Base-by-base conservation (phyloP, 2,797 vertebrate genomes). In the Takifugu rubripes region DNA sequence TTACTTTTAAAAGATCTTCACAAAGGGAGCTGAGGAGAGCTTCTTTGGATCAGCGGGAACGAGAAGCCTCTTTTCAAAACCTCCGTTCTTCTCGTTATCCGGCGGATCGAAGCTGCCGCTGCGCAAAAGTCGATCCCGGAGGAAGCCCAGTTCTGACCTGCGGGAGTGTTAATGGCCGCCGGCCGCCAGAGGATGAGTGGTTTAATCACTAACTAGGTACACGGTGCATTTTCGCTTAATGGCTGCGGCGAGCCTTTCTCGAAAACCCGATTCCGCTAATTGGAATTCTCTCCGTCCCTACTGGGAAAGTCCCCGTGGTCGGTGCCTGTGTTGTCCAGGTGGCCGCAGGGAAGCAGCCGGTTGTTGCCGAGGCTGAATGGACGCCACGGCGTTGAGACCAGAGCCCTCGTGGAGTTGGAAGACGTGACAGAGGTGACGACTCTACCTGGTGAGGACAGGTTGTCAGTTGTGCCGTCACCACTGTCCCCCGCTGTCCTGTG, bases 151-250 rank as follows among this genome's bases (percentile, higher is more conserved):
- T 29, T 17, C 43, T 55, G 42, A 55, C 60, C 51, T n/a, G 3
- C 45, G 52, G 26, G 53, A 57, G 56, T 66, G 45, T 31, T 76
- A 69, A 69, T 70, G 65, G 27, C 54, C 63, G 43, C 60, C n/a
- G 40, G 31, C 46, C 59, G 45, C 65, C 64, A 25, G 9, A 2
- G 54, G 44, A 54, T 53, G 49, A 56, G 40, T 66, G 48, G 52
- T 33, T 43, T 54, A 74, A 83, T 72, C 75, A 66, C 66, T 70
- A 49, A 79, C 74, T 50, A 68, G 64, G 70, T 45, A 66, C 66
- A 74, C 44, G 0, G 25, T 50, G 53, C 62, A 17, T 60, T 49
- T 49, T 48, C 33, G 58, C 63, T 15, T 25, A 71, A 52, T 52
- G 44, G 21, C 21, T 45, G 33, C 29, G 8, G 45, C 62, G 2